Percentiles rank a stretch among this genome's conserved stretches.
phyloP scores from a whole-genome alignment of 2,113 vertebrate genomes.

The Chauna torquata region DNA sequence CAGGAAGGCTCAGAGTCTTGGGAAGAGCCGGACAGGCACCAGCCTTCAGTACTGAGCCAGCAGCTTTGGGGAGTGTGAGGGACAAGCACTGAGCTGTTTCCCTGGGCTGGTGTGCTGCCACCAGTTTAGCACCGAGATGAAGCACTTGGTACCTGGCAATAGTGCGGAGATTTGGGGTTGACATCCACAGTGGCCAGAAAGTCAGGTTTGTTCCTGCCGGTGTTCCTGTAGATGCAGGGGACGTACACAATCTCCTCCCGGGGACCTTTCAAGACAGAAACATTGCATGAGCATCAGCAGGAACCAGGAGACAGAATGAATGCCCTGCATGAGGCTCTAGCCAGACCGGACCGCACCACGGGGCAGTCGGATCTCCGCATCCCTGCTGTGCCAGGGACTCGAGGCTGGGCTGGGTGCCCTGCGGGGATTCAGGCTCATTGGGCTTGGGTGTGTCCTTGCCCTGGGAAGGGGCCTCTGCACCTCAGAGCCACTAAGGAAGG shows the following conservation, averaged over 20 bases:
- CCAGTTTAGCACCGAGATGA: rapidly evolving
- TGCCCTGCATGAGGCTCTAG: neutral
- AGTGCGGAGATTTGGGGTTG: slow-evolving; percentile 81
- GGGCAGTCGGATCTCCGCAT: neutral
- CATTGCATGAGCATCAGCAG: rapidly evolving
- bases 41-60: neutral
- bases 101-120: neutral
- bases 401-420: neutral
- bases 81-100: neutral
- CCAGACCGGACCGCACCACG: neutral
- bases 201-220: slow-evolving; percentile 81
- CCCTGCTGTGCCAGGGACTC: neutral
- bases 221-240: slow-evolving; percentile 92
- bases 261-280: slow-evolving; percentile 74
- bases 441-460: neutral
- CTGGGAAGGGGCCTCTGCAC: neutral
- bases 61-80: neutral
- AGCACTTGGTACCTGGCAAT: slow-evolving; percentile 79
- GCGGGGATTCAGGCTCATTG: neutral
- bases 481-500: neutral
- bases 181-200: slow-evolving; percentile 93
- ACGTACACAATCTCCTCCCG: slow-evolving; percentile 89
- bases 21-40: neutral
- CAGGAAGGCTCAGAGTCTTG: neutral
- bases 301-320: neutral